phyloP scores from a whole-genome alignment of 1,140 invertebrate species.

The Scaptodrosophila lebanonensis region DNA sequence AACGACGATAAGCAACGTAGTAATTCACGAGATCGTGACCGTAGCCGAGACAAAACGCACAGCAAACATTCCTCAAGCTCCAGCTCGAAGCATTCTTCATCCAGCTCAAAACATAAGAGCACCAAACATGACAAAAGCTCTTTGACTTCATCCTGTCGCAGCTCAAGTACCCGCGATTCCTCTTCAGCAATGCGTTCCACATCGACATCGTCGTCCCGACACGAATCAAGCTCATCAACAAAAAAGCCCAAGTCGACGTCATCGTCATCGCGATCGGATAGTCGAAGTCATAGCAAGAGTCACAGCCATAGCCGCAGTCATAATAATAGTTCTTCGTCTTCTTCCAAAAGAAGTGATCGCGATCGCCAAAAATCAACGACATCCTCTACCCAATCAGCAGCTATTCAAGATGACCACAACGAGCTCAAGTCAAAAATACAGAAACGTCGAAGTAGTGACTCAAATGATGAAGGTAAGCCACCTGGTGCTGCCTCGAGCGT shows the following conservation, averaged over 20 bases:
- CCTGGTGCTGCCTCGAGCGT: constrained; percentile 11
- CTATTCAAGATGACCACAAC: constrained; percentile 53
- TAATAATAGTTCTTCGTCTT: constrained; percentile 37
- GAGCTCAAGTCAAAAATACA: constrained; percentile 49
- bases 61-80: constrained; percentile 47
- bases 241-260: constrained; percentile 60
- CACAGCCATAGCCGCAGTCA: constrained; percentile 44
- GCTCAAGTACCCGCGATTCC: constrained; percentile 35
- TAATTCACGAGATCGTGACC: constrained; percentile 38
- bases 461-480: constrained; percentile 66
- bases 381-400: constrained; percentile 21
- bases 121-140: constrained; percentile 46
- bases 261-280: constrained; percentile 46
- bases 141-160: constrained; percentile 43
- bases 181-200: constrained; percentile 42
- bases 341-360: constrained; percentile 37
- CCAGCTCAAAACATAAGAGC: constrained; percentile 50
- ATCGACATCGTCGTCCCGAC: constrained; percentile 30
- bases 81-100: constrained; percentile 63
- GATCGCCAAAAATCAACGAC: constrained; percentile 46
- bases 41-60: constrained; percentile 43
- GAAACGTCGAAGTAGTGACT: constrained; percentile 59
- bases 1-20: constrained; percentile 42
- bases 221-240: constrained; percentile 44
- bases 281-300: constrained; percentile 30